Evolutionary conservation across 2,888 invertebrate genomes (phyloP), one percentile per base, ranked within the genome.

Genomic region (Ceramica pisi): DNA sequence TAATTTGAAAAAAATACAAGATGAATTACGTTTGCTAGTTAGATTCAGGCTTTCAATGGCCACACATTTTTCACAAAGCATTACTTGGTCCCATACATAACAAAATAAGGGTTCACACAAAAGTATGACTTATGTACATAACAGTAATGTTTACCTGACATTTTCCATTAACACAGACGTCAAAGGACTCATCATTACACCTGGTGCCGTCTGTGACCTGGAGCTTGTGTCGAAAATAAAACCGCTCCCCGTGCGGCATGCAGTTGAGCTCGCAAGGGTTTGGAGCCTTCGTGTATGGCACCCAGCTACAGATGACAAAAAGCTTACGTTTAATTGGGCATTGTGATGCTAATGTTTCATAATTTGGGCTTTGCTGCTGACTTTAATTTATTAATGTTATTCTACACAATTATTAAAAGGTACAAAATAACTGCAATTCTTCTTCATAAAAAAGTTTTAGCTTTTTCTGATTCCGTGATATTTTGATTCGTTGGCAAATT

Each of bases 211-310:
- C 98, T 78, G 97, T 96, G 80, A 99, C 98, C 91, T 97, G 97
- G 77, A 97, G 95, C 85, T 97, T 97, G 90, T 99, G 98, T 23
- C 98, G 97, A 94, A 98, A 98, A 95, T 99, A 99, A 95, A 99
- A 99, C 77, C 98, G 96, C 90, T 98, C 98, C 1, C 98, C 98
- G 75, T 97, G 97, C 0, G 99, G 99, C 98, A 98, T 98, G 94
- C 99, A 99, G 94, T 99, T 99, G 87, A 99, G 96, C 92, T 99
- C 99, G 93, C 99, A 99, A 35, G 98, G 98, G 92, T 98, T 98
- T 19, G 98, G 97, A 6, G 98, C 98, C 89, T 98, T 98, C 55
- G 97, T 98, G 92, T 98, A 99, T 0, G 99, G 99, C 74, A 98
- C 97, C 99, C 99, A 99, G 85, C 98, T 98, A 92, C 16, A 9